These are phyloP conservation scores for Colius striatus DNA, from an alignment of 2,113 vertebrate genomes.

Conservation along the genomic window DNA sequence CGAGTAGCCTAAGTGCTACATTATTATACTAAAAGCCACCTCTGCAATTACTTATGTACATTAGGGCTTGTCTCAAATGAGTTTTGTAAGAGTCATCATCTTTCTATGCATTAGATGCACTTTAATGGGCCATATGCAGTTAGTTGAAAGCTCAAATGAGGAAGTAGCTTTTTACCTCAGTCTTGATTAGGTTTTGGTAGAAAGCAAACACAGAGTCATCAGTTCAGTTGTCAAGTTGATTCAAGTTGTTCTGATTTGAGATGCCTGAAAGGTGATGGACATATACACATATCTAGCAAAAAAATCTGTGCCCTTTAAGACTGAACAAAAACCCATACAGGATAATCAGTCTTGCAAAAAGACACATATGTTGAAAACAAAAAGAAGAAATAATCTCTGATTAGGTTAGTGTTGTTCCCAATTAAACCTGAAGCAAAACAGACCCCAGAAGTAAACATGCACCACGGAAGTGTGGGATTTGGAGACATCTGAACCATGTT, in stretches of 20 bases:
- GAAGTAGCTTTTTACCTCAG: background rate
- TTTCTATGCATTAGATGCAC: background rate
- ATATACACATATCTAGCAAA: background rate
- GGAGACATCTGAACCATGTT: background rate
- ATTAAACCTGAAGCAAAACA: background rate
- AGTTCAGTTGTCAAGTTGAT: background rate
- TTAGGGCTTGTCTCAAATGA: background rate
- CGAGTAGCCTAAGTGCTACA: background rate
- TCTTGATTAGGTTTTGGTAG: background rate
- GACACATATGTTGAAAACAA: background rate
- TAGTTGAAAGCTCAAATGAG: background rate
- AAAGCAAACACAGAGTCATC: background rate
- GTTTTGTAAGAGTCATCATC: background rate
- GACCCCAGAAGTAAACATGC: background rate
- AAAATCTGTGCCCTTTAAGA: background rate
- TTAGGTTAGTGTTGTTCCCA: background rate
- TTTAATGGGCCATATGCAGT: background rate
- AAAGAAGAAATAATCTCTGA: background rate
- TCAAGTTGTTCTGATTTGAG: background rate
- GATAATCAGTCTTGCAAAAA: background rate
- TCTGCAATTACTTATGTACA: background rate
- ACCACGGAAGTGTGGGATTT: background rate
- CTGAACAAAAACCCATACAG: background rate
- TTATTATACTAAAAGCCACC: slow-evolving; percentile 28
- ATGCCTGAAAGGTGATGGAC: background rate